Evolutionary conservation across 92 coral and sea anemone genomes (phyloP), one percentile per base, ranked within the genome.

Genomic region (Siderastrea siderea): DNA sequence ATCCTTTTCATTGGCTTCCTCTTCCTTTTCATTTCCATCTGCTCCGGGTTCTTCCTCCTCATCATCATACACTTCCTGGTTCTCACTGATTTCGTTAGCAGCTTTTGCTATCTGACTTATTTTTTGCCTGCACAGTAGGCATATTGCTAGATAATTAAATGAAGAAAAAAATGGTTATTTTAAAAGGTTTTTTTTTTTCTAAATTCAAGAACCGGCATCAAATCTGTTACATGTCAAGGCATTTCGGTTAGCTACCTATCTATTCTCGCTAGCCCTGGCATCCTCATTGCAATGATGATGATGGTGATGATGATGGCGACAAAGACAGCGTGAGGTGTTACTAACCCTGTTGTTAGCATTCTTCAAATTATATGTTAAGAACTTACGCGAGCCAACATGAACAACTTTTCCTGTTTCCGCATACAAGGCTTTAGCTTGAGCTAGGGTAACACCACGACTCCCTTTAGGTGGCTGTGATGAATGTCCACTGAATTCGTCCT

Each of bases 81-180:
- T 76, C 38, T 53, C 66, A 54, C 65, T 60, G 9, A n/a, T 43
- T 76, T 76, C 62, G 48, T 76, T 76, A 62, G 81, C 81, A 76
- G 51, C 81, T 76, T 62, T 43, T 76, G 81, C 47, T 62, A 76
- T 48, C 68, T 76, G 66, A 61, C 16, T 3, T 48, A n/a, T 52
- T 76, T 26, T 76, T 76, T 76, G 81, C 51, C 81, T 76, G 15
- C 81, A 76, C 66, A 52, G 64, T 48, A 45, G 81, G 65, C 65
- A 61, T 61, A 61, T 61, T 61, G 65, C 65, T 61, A 61, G 65
- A 5, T 8, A 16, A 7, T 11, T 61, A 61, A 11, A 8, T 7
- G 9, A 0, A 8, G 14, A 8, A 8, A 8, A 61, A n/a, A 8
- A n/a, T 61, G 15, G 14, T 61, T 1, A 16, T 61, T 61, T 61